phyloP scores from a whole-genome alignment of 2,888 invertebrate species.

The Agrochola lychnidis region DNA sequence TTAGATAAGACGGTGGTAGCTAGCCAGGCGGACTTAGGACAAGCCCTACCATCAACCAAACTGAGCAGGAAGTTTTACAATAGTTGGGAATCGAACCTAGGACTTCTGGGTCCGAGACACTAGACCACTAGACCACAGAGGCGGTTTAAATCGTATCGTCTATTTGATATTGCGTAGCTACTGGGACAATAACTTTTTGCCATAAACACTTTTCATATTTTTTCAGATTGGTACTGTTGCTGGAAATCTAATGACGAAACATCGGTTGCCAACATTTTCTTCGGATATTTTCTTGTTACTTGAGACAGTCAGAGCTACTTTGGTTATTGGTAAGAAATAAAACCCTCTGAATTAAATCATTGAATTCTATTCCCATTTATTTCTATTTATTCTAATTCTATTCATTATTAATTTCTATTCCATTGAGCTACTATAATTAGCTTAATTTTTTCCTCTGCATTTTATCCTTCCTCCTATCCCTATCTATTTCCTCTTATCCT shows the following conservation, averaged over 20 bases:
- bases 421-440: background rate
- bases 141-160: too few species aligned
- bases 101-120: too few species aligned
- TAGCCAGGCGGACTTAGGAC: too few species aligned
- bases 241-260: conserved; percentile 93
- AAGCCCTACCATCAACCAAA: too few species aligned
- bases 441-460: background rate
- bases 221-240: conserved; percentile 91
- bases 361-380: background rate
- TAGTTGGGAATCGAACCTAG: too few species aligned
- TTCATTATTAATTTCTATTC: background rate
- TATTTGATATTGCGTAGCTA: background rate
- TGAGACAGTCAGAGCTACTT: conserved; percentile 87
- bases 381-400: too few species aligned
- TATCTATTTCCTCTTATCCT: background rate
- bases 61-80: too few species aligned
- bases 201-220: background rate
- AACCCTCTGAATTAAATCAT: background rate
- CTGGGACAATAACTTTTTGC: background rate
- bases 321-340: conserved; percentile 83
- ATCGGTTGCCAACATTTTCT: conserved; percentile 91
- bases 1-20: too few species aligned
- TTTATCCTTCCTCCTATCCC: background rate
- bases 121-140: too few species aligned
- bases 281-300: conserved; percentile 92